These are phyloP conservation scores for Neodiprion pinetum DNA, from an alignment of 1,140 invertebrate species.

Conservation along the genomic window DNA sequence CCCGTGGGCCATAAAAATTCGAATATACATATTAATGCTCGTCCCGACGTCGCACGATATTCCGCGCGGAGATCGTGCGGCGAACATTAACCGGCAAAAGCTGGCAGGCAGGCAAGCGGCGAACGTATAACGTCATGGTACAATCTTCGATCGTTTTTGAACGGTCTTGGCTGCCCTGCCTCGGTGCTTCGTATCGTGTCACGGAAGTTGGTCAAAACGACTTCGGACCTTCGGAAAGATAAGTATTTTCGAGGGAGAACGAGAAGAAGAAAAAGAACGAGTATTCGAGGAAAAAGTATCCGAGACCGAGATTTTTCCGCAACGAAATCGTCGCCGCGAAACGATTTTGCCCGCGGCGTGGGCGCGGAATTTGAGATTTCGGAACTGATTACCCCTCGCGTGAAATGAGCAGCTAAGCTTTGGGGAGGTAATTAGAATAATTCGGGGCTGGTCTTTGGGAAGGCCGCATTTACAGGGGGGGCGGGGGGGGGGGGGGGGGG, in stretches of 20 bases:
- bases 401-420: conserved; percentile 37
- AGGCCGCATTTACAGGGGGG: too few species aligned
- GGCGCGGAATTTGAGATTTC: too few species aligned
- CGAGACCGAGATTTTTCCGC: too few species aligned
- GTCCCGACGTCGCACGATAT: conserved; percentile 49
- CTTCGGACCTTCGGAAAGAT: too few species aligned
- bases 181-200: neutral
- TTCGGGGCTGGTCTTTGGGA: conserved; percentile 46
- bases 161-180: conserved; percentile 34
- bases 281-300: too few species aligned
- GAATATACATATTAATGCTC: conserved; percentile 54
- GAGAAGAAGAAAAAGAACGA: too few species aligned
- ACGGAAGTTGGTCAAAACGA: neutral
- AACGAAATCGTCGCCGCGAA: too few species aligned
- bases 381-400: neutral
- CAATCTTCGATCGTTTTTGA: conserved; percentile 45
- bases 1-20: conserved; percentile 61
- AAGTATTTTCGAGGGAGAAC: too few species aligned
- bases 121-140: conserved; percentile 26
- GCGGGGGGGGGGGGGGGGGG: conserved; percentile 28
- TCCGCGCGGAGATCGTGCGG: conserved; percentile 44
- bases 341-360: too few species aligned
- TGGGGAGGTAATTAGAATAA: conserved; percentile 59
- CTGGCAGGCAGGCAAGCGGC: too few species aligned
- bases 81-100: conserved; percentile 39